Evolutionary conservation across 1,140 invertebrate genomes (phyloP).

Genomic region (Lethocerus indicus): DNA sequence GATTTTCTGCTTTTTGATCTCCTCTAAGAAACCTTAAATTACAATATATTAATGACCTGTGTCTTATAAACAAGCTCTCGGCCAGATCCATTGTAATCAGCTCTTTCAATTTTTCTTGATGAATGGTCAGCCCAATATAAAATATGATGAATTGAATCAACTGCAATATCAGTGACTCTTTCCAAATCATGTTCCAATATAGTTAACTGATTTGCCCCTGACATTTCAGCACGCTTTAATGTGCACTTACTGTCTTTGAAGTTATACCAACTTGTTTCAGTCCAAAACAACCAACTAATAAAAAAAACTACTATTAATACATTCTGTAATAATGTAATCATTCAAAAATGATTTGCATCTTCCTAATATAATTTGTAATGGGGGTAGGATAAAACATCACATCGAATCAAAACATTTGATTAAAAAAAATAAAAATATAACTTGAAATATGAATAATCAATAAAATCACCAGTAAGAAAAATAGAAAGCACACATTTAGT

Average conservation of each 20-base stretch:
- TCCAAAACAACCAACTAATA: slow-evolving; percentile 16
- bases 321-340: not conserved
- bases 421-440: not conserved
- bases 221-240: slow-evolving; percentile 15
- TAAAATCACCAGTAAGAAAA: not conserved
- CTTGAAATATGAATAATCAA: not conserved
- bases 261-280: slow-evolving; percentile 7
- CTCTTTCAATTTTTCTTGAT: slow-evolving; percentile 15
- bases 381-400: too few species aligned
- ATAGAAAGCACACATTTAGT: too few species aligned
- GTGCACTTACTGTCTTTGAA: not conserved
- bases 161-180: slow-evolving; percentile 15
- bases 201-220: slow-evolving; percentile 10
- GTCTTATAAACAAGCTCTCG: slow-evolving; percentile 9
- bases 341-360: not conserved
- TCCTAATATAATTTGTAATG: too few species aligned
- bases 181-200: slow-evolving; percentile 8
- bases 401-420: too few species aligned
- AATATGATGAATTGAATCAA: slow-evolving; percentile 18
- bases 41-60: slow-evolving; percentile 9
- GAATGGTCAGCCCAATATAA: slow-evolving; percentile 20
- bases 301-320: not conserved
- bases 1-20: not conserved
- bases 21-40: not conserved
- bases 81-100: slow-evolving; percentile 17